Conservation (phyloP, 2,888 invertebrate genomes). For the Lepidonotus clava region DNA sequence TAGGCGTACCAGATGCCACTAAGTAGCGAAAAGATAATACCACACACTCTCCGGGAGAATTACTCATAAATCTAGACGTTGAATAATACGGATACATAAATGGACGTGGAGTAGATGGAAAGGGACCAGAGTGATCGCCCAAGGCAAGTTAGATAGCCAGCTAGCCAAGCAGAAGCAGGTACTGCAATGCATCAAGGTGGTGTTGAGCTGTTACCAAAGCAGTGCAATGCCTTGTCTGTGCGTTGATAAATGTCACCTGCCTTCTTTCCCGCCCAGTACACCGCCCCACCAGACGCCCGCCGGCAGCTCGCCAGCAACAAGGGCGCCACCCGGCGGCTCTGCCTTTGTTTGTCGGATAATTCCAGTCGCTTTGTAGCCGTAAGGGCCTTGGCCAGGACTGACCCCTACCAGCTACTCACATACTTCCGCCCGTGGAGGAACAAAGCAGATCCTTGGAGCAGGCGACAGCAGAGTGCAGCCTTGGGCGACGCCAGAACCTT, state of each 20-base stretch:
- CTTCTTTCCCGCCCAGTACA: not conserved
- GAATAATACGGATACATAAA: too few species aligned
- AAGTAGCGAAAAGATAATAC: too few species aligned
- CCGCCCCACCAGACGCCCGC: too few species aligned
- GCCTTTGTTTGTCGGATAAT: constrained; percentile 28
- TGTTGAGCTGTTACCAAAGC: not conserved
- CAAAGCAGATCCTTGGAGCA: constrained; percentile 1
- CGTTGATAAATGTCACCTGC: not conserved
- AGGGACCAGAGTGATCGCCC: too few species aligned
- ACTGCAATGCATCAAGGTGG: not conserved
- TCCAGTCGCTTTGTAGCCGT: not conserved
- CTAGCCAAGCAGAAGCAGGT: too few species aligned
- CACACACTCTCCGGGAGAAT: too few species aligned
- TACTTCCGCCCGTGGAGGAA: not conserved
- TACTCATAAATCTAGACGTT: too few species aligned
- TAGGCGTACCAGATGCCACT: too few species aligned
- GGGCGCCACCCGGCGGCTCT: not conserved
- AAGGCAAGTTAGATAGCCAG: too few species aligned
- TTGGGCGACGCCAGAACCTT: not conserved
- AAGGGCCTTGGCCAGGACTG: not conserved
- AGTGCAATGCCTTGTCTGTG: not conserved
- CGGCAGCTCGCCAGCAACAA: not conserved
- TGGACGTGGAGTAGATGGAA: too few species aligned
- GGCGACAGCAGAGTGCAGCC: not conserved
- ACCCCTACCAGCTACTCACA: not conserved